Conservation (phyloP, 1,140 invertebrate genomes). For the Bombus impatiens region DNA sequence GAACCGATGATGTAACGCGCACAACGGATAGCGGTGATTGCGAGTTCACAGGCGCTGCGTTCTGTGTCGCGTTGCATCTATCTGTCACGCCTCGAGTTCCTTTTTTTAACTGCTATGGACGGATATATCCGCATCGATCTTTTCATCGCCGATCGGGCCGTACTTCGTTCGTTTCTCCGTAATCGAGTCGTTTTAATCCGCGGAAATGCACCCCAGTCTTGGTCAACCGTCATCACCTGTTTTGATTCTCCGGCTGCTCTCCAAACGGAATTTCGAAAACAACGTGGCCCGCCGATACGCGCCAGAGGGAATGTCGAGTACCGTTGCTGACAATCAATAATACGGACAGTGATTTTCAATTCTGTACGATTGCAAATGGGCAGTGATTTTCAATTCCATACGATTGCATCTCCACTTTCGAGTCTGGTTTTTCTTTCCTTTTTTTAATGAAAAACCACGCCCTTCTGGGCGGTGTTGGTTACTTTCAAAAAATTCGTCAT, state of each 20-base stretch:
- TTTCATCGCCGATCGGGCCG: not conserved
- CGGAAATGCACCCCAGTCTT: not conserved
- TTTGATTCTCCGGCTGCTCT: conserved; percentile 26
- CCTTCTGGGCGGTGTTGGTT: not conserved
- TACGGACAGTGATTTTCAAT: conserved; percentile 58
- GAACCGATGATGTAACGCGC: not conserved
- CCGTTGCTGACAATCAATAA: conserved; percentile 30
- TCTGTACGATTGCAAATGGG: conserved; percentile 48
- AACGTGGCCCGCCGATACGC: not conserved
- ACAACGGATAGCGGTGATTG: not conserved
- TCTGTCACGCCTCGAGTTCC: not conserved
- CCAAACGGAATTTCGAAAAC: conserved; percentile 17
- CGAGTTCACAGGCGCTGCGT: not conserved
- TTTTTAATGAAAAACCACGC: not conserved
- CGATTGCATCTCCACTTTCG: conserved; percentile 43
- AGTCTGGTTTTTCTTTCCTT: no score
- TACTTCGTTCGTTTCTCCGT: not conserved
- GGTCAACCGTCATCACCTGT: not conserved
- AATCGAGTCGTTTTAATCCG: not conserved
- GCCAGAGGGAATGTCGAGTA: not conserved
- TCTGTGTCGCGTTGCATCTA: not conserved
- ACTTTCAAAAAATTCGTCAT: not conserved
- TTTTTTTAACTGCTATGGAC: conserved; percentile 64
- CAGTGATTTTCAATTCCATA: conserved; percentile 61
- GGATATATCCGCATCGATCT: conserved; percentile 61